Conservation (phyloP, 2,888 invertebrate genomes). For the Serrognathus titanus region DNA sequence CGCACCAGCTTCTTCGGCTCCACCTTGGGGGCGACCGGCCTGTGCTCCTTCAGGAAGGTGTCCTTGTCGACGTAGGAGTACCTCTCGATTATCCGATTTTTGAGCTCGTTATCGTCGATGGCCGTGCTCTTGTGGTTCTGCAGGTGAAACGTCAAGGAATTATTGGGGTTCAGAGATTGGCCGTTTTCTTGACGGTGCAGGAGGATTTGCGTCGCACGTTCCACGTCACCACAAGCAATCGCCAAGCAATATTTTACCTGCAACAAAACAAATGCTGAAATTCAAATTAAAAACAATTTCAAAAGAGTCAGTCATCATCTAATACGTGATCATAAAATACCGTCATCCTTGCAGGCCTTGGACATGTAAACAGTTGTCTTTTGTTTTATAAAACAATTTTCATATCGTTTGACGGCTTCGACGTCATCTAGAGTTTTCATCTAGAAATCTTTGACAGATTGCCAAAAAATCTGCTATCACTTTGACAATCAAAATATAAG, state of each 20-base stretch:
- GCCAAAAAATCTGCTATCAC: too few relatives aligned
- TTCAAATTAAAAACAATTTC: too few relatives aligned
- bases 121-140: conserved; percentile 41
- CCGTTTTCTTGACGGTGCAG: conserved; percentile 84
- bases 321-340: too few relatives aligned
- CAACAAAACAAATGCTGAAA: not conserved
- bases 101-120: conserved; percentile 77
- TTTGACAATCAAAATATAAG: too few relatives aligned
- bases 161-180: conserved; percentile 59
- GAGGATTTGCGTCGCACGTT: conserved; percentile 81
- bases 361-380: too few relatives aligned
- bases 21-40: conserved; percentile 83
- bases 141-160: conserved; percentile 42
- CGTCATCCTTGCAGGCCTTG: too few relatives aligned
- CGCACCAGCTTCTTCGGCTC: conserved; percentile 93
- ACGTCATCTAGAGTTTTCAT: too few relatives aligned
- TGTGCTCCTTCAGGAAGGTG: conserved; percentile 80
- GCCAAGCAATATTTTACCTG: conserved; percentile 81
- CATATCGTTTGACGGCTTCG: too few relatives aligned
- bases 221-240: conserved; percentile 80
- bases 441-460: too few relatives aligned
- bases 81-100: conserved; percentile 80
- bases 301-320: too few relatives aligned
- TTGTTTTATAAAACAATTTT: too few relatives aligned
- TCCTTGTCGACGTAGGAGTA: conserved; percentile 92